Evolutionary conservation across 2,113 vertebrate species (phyloP), one percentile per base, ranked within the genome.

Genomic region (Apteryx mantelli): DNA sequence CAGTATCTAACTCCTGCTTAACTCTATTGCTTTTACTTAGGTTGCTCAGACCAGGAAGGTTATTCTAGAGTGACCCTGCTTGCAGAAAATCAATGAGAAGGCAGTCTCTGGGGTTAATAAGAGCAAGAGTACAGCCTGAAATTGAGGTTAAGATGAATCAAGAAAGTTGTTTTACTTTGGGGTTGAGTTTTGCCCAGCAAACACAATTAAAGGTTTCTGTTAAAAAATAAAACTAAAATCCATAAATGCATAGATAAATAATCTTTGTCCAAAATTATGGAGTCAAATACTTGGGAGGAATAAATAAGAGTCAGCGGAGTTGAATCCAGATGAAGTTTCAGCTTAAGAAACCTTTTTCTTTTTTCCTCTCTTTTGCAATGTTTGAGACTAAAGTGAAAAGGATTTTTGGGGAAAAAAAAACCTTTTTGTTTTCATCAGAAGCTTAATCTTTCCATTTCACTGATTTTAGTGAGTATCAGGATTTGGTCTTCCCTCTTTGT

Each of bases 361-460:
- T 82, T 63, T 24, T 5, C 25, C 14, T 10, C n/a, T 52, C 53
- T 58, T 36, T 34, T 17, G 5, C 11, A 28, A 8, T 52, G 8
- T 25, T 53, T 80, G 36, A 70, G 32, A 69, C 38, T 20, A 58
- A 8, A 40, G 58, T 20, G 25, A 7, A 5, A 40, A 70, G 21
- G 4, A 1, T 16, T 11, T 2, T 2, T 7, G 5, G 2, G 2
- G 15, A 21, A 36, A 22, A 32, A 6, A 9, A 1, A 2, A 58
- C 22, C 0, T 7, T 88, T 42, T 42, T 63, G 1, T 56, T 66
- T 89, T 53, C 42, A 48, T 34, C 8, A 60, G 18, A 65, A 10
- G 11, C 24, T 52, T 36, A 34, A 30, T 11, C 36, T 46, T 90
- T 74, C 24, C 5, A 13, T 70, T 65, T 75, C 42, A 40, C 9